Percentiles rank a stretch among this genome's conserved stretches.
These are phyloP conservation scores for Anolis carolinensis DNA, from an alignment of 2,113 vertebrate species.

Conservation along the genomic window DNA sequence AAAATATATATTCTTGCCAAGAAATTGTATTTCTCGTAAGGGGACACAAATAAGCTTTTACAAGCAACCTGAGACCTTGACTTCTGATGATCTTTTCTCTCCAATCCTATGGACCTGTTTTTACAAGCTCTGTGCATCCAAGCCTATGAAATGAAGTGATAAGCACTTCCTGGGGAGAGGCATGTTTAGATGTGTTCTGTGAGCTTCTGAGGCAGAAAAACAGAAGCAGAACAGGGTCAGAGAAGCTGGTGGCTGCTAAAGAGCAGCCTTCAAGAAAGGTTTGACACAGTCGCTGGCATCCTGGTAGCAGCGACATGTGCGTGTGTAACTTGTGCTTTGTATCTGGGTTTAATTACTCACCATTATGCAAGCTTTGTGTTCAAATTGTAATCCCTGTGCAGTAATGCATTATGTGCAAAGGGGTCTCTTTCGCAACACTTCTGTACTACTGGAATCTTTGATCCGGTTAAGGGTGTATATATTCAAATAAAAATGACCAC, in stretches of 20 bases:
- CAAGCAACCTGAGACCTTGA: not conserved
- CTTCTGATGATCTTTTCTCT: slow-evolving; percentile 11
- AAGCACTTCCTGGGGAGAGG: slow-evolving; percentile 16
- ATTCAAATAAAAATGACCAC: too few species aligned
- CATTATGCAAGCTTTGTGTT: too few species aligned
- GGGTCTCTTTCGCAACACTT: too few species aligned
- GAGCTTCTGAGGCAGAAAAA: slow-evolving; percentile 13
- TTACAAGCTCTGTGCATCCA: not conserved
- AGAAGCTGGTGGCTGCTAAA: not conserved
- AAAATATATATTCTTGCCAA: not conserved
- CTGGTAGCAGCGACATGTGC: too few species aligned
- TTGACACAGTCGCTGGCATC: not conserved
- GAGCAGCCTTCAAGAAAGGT: not conserved
- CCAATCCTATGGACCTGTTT: not conserved
- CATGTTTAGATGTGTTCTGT: not conserved
- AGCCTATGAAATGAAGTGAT: slow-evolving; percentile 30
- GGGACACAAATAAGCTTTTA: slow-evolving; percentile 30
- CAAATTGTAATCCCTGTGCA: too few species aligned
- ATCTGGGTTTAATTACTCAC: too few species aligned
- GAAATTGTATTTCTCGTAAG: not conserved
- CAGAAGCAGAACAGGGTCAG: not conserved
- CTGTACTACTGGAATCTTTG: too few species aligned
- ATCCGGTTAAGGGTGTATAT: too few species aligned
- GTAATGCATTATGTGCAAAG: too few species aligned
- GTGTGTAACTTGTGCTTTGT: too few species aligned